Evolutionary conservation across 2,888 invertebrate species (phyloP), one percentile per base, ranked within the genome.

Genomic region (Unio pictorum): DNA sequence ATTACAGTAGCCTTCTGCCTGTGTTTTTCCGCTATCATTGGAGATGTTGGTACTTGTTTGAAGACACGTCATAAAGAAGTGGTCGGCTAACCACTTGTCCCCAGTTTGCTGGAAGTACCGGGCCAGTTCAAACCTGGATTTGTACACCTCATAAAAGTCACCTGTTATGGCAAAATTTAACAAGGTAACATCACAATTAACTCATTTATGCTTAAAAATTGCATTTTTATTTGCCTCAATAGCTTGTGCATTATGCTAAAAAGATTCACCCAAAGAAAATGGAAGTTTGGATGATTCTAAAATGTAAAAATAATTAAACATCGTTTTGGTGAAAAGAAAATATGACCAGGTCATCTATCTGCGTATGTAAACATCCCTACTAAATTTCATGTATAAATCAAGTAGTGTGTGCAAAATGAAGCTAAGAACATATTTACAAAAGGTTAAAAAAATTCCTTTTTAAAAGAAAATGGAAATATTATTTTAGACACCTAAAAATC

Each of bases 81-180:
- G 88, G 70, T 90, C 89, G 6, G 86, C 72, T 64, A 90, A 75
- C 89, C 89, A 89, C 74, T 89, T 89, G 80, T 90, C 89, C 34
- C 82, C 85, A 8, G 81, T 79, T 26, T 80, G 76, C 66, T 84
- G 86, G 75, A 90, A 90, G 72, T 82, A 88, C 34, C 81, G 68
- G n/a, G 89, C 90, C 59, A 90, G 78, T 61, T 85, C 79, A 69
- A 76, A 85, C 61, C 88, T 80, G 30, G 81, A 81, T 66, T 81
- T 77, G 77, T 89, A 89, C 20, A 88, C 88, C 28, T 83, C 81
- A 23, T 72, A 71, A 68, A 73, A 87, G 66, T 87, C 81, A 66
- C 81, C 89, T 89, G 78, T 11, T 74, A 76, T 67, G 26, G 63
- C 26, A 65, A 68, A 20, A 20, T 28, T 18, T 58, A n/a, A n/a